Base-by-base conservation (phyloP, 2,888 invertebrate species). In the Pammene aurita region DNA sequence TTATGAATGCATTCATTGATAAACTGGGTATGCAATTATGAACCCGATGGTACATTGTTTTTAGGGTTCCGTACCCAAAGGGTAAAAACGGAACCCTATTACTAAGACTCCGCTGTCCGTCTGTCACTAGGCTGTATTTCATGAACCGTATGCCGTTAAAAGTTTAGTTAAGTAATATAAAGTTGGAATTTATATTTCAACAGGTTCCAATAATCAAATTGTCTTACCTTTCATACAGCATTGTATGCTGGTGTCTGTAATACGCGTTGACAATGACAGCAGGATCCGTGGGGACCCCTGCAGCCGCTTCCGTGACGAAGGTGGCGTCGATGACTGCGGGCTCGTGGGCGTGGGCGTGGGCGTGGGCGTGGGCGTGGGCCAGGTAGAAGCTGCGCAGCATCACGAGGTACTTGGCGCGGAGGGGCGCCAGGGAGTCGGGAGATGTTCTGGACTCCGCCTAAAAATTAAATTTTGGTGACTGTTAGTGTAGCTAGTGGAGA, bases 141-240 rank as follows among this genome's bases (percentile, higher is more conserved):
- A n/a, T n/a, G n/a, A n/a, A n/a, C n/a, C n/a, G n/a, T n/a, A n/a
- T n/a, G n/a, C n/a, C n/a, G n/a, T n/a, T n/a, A n/a, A n/a, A n/a
- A n/a, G n/a, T n/a, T n/a, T n/a, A n/a, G 38, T 38, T 38, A 5
- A 9, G 38, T 38, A 26, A 26, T 4, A 38, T 6, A 38, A 38
- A 2, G 38, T 38, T 38, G 9, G 7, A 9, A 9, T 9, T 38
- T 38, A 38, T 35, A 38, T 38, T 38, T 26, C 2, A 4, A 38
- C 38, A 38, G 38, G 38, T 9, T 38, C 38, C 7, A 38, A 9
- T 38, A 38, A 6, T 6, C 7, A 38, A n/a, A 56, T 13, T 10
- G 10, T 72, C 83, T 74, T 68, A 93, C 93, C 79, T 86, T 48
- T 93, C 93, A 66, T 88, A 90, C 14, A 93, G 84, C 76, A 93